These are phyloP conservation scores for Melanotaenia trifasciata DNA, from an alignment of 2,797 vertebrate genomes.

Conservation along the genomic window DNA sequence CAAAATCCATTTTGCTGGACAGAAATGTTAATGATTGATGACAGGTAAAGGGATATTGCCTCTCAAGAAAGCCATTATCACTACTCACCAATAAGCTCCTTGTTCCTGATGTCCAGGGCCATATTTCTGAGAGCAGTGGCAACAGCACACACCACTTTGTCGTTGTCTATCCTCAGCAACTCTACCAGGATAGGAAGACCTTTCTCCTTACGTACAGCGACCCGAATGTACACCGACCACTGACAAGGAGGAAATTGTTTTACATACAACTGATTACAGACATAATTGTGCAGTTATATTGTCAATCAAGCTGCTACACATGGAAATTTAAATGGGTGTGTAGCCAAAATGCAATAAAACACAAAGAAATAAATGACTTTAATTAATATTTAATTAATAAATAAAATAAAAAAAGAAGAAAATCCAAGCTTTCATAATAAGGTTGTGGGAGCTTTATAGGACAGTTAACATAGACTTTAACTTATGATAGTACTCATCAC, in stretches of 20 bases:
- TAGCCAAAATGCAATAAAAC: not conserved
- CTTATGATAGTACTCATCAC: not conserved
- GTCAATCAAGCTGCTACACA: not conserved
- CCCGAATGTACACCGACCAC: slow-evolving; percentile 98
- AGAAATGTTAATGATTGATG: slow-evolving; percentile 19
- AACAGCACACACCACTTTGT: slow-evolving; percentile 97
- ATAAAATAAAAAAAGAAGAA: no score
- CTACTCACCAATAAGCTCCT: slow-evolving; percentile 95
- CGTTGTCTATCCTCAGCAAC: slow-evolving; percentile 97
- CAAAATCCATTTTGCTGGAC: slow-evolving; percentile 14
- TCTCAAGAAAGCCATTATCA: not conserved
- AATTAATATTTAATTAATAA: not conserved
- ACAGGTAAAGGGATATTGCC: not conserved
- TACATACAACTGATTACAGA: not conserved
- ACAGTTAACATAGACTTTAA: not conserved
- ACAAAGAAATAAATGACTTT: not conserved
- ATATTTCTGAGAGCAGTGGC: slow-evolving; percentile 98
- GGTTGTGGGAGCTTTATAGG: not conserved
- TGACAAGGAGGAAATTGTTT: slow-evolving; percentile 36
- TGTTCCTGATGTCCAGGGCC: slow-evolving; percentile 98
- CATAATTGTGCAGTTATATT: not conserved
- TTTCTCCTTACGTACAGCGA: slow-evolving; percentile 89
- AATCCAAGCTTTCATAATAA: not conserved
- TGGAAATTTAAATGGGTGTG: not conserved
- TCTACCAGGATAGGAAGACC: slow-evolving; percentile 95